Percentiles rank a stretch among this genome's conserved stretches.
These are phyloP conservation scores for Phyllotis vaccarum DNA, from an alignment of 2,797 vertebrate species.

Conservation along the genomic window DNA sequence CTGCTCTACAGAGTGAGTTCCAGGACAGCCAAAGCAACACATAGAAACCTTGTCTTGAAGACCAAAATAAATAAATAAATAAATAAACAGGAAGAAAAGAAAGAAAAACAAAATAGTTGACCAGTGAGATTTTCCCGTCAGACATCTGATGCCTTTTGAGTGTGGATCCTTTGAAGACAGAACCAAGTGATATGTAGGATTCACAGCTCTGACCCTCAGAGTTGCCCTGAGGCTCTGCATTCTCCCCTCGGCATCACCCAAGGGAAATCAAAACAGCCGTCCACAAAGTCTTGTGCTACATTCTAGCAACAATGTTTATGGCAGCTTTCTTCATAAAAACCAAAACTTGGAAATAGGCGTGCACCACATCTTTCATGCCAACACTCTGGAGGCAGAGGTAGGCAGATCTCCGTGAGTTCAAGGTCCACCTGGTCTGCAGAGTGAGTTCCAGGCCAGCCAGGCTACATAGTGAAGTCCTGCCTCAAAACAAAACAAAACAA, in stretches of 20 bases:
- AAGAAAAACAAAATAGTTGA: too few species aligned
- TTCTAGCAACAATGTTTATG: neutral
- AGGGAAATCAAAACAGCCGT: conserved; percentile 20
- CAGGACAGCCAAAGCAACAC: neutral
- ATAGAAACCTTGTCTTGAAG: neutral
- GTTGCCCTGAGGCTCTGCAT: neutral
- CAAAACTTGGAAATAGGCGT: too few species aligned
- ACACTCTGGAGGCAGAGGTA: neutral
- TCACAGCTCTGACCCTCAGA: neutral
- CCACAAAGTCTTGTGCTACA: conserved; percentile 1
- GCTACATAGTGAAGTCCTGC: neutral
- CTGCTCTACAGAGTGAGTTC: too few species aligned
- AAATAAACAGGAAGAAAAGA: neutral
- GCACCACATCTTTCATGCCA: neutral
- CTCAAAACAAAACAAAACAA: neutral
- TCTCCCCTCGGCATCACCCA: neutral
- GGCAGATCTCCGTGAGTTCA: neutral
- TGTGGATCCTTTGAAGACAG: neutral
- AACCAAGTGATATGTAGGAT: neutral
- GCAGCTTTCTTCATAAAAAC: neutral
- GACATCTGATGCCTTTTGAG: neutral
- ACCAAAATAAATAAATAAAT: neutral
- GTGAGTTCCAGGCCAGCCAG: neutral
- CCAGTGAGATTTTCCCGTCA: neutral
- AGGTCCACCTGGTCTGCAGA: neutral